Evolutionary conservation across 2,888 invertebrate species (phyloP).

Genomic region (Phyllotreta striolata): DNA sequence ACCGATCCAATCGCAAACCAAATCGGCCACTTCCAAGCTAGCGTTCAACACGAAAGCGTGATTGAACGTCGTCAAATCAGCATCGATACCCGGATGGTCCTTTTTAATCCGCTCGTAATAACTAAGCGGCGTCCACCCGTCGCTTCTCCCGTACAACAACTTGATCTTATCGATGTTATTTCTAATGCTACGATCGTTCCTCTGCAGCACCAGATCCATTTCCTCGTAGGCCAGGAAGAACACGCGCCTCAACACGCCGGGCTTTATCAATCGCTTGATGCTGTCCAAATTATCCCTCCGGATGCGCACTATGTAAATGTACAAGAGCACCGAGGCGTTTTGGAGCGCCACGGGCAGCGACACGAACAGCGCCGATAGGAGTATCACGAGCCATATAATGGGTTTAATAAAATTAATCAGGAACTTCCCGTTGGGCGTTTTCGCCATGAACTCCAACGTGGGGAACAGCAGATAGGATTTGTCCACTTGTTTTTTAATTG

Average conservation of each 20-base stretch:
- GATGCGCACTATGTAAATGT: conserved; percentile 65
- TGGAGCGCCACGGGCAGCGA: conserved; percentile 66
- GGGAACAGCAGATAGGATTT: conserved; percentile 84
- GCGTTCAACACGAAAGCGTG: conserved; percentile 85
- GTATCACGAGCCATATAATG: conserved; percentile 61
- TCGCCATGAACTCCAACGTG: conserved; percentile 83
- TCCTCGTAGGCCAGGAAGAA: conserved; percentile 80
- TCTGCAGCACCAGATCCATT: conserved; percentile 74
- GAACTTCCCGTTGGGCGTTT: conserved; percentile 75
- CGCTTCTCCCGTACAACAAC: conserved; percentile 80
- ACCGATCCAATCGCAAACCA: conserved; percentile 54
- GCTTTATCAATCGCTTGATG: conserved; percentile 67
- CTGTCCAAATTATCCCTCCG: conserved; percentile 64
- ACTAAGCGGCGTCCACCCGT: conserved; percentile 83
- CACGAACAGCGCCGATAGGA: conserved; percentile 63
- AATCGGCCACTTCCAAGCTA: conserved; percentile 65
- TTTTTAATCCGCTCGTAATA: conserved; percentile 74
- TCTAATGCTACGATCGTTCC: conserved; percentile 71
- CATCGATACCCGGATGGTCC: conserved; percentile 69
- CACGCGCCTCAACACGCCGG: conserved; percentile 69
- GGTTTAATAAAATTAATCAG: conserved; percentile 71
- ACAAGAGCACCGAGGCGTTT: conserved; percentile 64
- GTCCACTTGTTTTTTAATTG: conserved; percentile 65
- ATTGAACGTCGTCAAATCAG: conserved; percentile 65
- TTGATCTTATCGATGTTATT: conserved; percentile 70